Evolutionary conservation across 1,140 invertebrate genomes (phyloP), one percentile per base, ranked within the genome.

Genomic region (Chironomus tepperi): DNA sequence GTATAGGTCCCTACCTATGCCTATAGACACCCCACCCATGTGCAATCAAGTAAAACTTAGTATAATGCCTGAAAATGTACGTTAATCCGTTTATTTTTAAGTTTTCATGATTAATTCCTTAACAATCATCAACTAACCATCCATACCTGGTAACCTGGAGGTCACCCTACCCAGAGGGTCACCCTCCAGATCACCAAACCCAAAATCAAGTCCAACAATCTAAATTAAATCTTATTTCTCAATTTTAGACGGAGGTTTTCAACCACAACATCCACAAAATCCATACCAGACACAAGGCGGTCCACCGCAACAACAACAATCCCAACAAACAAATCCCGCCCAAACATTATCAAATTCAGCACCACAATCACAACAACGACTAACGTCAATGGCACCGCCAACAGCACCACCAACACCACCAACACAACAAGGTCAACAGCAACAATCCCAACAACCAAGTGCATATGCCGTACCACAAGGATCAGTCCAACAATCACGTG

Each of bases 221-320:
- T 47, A 47, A 43, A 43, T 43, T 43, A 7, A 6, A 3, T 65
- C 15, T 65, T 65, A 65, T 65, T 19, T 18, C 1, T 67, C 7
- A 67, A 16, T 67, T 70, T 70, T 70, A 70, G 65, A 70, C 19
- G 65, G 65, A 19, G 65, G 15, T 9, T 70, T 21, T 70, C 65
- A 5, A 70, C 8, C 65, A 18, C 47, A 1, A 57, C 16, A 70
- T 70, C 65, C 65, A 70, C 16, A 18, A 18, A 21, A 21, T 70
- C 19, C 19, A 16, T 70, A 70, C 18, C 65, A 70, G 65, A 19
- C 65, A 19, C 65, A 70, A 70, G 65, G 16, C 12, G 15, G 15
- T 1, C 65, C 65, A 19, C 16, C 16, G 3, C 65, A 70, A 18
- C n/a, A 15, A 21, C 16, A 19, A 19, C 65, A 19, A 10, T n/a